phyloP scores from a whole-genome alignment of 2,888 invertebrate species.

The Lasioglossum marginatum region DNA sequence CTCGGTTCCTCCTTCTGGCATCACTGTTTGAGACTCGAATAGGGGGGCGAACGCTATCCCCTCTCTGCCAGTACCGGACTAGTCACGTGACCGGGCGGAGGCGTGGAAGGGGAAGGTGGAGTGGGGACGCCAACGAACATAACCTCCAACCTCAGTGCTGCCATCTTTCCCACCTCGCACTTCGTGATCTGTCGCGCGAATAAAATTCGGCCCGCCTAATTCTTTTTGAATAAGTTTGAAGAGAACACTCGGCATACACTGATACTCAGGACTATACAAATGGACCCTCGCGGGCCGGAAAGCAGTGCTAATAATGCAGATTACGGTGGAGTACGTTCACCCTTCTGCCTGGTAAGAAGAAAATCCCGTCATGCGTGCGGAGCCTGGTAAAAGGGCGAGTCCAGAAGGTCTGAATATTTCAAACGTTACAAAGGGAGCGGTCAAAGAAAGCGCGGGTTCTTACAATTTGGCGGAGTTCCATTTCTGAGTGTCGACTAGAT shows the following conservation, averaged over 20 bases:
- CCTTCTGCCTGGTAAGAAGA: neutral
- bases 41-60: too few relatives aligned
- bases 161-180: too few relatives aligned
- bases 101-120: too few relatives aligned
- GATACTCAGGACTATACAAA: neutral
- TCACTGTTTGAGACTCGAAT: too few relatives aligned
- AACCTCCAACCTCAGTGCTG: too few relatives aligned
- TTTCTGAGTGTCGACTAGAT: conserved; percentile 45
- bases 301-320: conserved; percentile 24
- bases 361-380: neutral
- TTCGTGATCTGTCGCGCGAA: too few relatives aligned
- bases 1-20: too few relatives aligned
- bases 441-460: conserved; percentile 41
- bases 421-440: conserved; percentile 48
- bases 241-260: neutral
- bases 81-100: too few relatives aligned
- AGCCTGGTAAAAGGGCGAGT: neutral
- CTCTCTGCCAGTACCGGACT: too few relatives aligned
- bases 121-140: too few relatives aligned
- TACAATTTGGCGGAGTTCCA: conserved; percentile 55
- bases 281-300: neutral
- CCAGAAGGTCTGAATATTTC: conserved; percentile 42
- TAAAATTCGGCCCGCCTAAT: neutral
- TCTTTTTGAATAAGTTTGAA: neutral
- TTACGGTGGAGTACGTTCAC: conserved; percentile 15